Evolutionary conservation across 64 coral and sea anemone genomes (phyloP), one percentile per base, ranked within the genome.

Genomic region (Cladopsammia gracilis): DNA sequence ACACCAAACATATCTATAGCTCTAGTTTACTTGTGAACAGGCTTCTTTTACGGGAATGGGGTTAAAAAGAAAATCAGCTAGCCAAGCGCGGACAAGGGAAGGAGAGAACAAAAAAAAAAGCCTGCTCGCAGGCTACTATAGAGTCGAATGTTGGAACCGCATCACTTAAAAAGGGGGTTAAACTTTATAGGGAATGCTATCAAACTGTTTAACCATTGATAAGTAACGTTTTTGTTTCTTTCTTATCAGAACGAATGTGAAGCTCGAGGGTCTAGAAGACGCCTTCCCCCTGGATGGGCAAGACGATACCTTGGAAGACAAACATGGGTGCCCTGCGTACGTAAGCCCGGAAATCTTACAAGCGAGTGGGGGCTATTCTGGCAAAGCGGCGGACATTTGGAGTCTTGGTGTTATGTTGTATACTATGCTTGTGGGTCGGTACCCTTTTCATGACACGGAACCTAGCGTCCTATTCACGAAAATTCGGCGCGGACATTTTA

Each of bases 281-380:
- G 98, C 98, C 48, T 99, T 89, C 78, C 91, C 93, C 42, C 88
- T 99, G 7, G 87, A 96, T 46, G 98, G 98, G 10, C 68, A 73
- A 47, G 91, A 99, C 26, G 98, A 99, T 79, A 99, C 94, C 0
- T 77, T 99, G 3, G 98, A 99, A 72, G 98, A 99, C 88, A 99
- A 96, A 56, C 98, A 96, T 84, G 98, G 98, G 42, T 99, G 98
- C 50, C 98, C 98, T 19, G 98, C 98, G 10, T 99, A 99, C 59
- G 98, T 99, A 3, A 99, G 98, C 71, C 98, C 98, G n/a, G 98
- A 99, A 59, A 93, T 99, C 24, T 79, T 99, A 7, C 98, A 99
- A 56, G 89, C 94, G 1, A 77, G 87, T 14, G 94, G 98, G 8
- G 98, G 94, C 7, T 99, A 99, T 66, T 99, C 98, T 4, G 98